Evolutionary conservation across 1,140 invertebrate species (phyloP).

Genomic region (Radopholus similis): DNA sequence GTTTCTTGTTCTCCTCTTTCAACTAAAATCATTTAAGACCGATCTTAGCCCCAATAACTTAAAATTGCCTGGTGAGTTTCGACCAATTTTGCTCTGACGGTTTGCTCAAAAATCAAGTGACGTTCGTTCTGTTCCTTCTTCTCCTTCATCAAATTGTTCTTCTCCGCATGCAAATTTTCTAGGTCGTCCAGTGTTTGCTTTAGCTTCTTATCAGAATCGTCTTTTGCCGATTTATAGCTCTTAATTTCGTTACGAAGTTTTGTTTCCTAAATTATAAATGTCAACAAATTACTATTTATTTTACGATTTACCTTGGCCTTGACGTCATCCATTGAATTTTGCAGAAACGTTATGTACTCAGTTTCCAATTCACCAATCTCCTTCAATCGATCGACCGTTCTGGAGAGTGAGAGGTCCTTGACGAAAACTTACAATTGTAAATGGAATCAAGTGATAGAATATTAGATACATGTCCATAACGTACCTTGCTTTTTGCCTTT

Average conservation of each 20-base stretch:
- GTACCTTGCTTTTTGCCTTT: neutral
- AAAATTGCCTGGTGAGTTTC: neutral
- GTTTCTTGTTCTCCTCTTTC: constrained; percentile 15
- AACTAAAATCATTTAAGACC: neutral
- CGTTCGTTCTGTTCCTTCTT: constrained; percentile 8
- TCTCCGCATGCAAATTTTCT: neutral
- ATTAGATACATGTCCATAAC: too few relatives aligned
- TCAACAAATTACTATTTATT: neutral
- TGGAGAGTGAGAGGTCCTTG: neutral
- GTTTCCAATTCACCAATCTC: constrained; percentile 1
- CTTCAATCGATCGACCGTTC: neutral
- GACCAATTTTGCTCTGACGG: neutral
- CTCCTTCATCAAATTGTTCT: neutral
- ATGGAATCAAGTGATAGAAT: neutral
- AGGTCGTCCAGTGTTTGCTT: constrained; percentile 14
- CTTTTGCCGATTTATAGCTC: neutral
- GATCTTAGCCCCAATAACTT: neutral
- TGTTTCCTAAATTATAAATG: neutral
- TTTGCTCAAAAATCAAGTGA: constrained; percentile 15
- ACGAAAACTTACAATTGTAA: neutral
- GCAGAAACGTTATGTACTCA: neutral
- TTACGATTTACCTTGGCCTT: constrained; percentile 1
- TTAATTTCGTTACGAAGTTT: neutral
- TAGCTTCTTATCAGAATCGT: constrained; percentile 20
- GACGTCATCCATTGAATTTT: neutral